These are phyloP conservation scores for Siderastrea siderea DNA, from an alignment of 92 coral and sea anemone genomes.

Conservation along the genomic window DNA sequence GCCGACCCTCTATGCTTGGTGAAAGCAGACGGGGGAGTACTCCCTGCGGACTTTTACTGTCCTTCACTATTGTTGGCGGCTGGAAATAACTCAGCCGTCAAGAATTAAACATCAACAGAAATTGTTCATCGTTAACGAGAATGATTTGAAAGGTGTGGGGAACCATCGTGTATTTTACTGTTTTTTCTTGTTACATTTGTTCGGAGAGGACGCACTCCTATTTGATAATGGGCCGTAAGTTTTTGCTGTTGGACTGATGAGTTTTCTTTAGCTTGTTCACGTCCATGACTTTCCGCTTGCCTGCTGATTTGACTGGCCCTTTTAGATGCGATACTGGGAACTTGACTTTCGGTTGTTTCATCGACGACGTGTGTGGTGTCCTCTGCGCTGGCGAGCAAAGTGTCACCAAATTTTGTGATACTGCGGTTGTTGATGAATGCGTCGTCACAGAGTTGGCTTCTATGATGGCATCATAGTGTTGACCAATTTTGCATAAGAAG, in stretches of 20 bases:
- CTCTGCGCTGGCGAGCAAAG: background rate
- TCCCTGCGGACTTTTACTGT: background rate
- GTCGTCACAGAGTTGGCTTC: background rate
- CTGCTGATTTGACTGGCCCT: too few species aligned
- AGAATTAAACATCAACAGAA: background rate
- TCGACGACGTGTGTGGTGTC: background rate
- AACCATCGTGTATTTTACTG: too few species aligned
- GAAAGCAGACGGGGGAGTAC: background rate
- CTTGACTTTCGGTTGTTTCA: too few species aligned
- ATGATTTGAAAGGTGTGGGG: too few species aligned
- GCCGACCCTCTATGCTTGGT: background rate
- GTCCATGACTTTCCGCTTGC: background rate
- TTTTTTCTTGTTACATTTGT: too few species aligned
- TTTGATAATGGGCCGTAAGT: too few species aligned
- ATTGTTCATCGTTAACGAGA: too few species aligned
- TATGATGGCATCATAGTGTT: background rate
- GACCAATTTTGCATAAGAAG: background rate
- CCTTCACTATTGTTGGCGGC: background rate
- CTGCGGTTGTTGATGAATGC: background rate
- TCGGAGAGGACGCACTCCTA: too few species aligned
- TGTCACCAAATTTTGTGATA: too few species aligned
- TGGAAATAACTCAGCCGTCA: background rate
- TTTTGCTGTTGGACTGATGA: background rate
- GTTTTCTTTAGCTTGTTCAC: background rate
- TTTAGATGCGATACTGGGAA: too few species aligned